Conservation (phyloP, 2,113 vertebrate species). For the Malaclemys terrapin region DNA sequence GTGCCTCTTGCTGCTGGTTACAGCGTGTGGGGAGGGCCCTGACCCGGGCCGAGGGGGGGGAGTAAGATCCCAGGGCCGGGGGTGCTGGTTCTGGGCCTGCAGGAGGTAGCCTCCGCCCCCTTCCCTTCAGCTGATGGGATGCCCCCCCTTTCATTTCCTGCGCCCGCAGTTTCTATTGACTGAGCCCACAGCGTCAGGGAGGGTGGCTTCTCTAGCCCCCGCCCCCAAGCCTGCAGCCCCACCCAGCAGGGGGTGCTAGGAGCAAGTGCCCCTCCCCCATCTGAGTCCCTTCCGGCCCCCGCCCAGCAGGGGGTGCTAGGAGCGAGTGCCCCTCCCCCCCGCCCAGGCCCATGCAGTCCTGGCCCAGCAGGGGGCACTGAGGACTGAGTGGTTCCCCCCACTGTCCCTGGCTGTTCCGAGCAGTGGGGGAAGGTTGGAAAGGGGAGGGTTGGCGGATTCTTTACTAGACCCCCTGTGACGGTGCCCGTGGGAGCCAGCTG, state of each 20-base stretch:
- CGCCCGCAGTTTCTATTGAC: too few species aligned
- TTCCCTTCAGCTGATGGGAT: neutral
- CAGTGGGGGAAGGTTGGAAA: neutral
- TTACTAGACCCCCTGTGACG: too few species aligned
- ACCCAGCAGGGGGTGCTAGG: neutral
- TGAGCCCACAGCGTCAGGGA: too few species aligned
- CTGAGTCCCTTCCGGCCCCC: too few species aligned
- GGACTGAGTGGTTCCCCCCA: too few species aligned
- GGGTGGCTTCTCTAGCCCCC: accelerated
- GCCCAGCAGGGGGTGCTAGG: neutral
- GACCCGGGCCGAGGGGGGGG: neutral
- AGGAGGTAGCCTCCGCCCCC: neutral
- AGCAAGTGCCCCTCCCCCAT: neutral
- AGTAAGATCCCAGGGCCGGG: neutral
- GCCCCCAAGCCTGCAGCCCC: neutral
- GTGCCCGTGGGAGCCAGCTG: too few species aligned
- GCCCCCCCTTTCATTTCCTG: neutral
- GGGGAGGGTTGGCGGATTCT: neutral
- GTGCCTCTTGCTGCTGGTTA: neutral
- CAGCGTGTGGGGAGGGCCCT: neutral
- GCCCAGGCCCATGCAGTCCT: too few species aligned
- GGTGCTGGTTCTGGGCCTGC: too few species aligned
- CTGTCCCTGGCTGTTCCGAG: neutral
- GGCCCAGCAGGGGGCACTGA: too few species aligned
- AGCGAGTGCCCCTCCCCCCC: neutral